Conservation (phyloP, 2,113 vertebrate genomes). For the Cranoglanis bouderius region DNA sequence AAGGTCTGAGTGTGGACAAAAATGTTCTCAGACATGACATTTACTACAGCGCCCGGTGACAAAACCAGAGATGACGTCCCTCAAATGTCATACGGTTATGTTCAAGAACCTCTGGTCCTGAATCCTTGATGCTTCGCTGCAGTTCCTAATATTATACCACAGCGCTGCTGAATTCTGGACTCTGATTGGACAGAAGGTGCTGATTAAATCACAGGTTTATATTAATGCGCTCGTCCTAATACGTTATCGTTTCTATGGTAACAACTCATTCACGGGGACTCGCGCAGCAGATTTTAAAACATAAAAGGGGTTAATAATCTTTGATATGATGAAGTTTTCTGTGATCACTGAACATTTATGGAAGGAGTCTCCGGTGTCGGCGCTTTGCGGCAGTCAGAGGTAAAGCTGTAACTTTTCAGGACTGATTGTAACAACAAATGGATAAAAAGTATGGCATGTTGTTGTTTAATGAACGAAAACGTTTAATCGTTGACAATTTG, state of each 20-base stretch:
- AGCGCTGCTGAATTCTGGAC: not conserved
- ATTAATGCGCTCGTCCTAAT: not conserved
- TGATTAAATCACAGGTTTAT: not conserved
- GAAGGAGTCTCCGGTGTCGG: not conserved
- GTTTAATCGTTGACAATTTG: not conserved
- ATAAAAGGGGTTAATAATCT: too few species aligned
- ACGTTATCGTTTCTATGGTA: too few species aligned
- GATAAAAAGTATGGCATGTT: not conserved
- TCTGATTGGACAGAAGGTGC: slow-evolving; percentile 6
- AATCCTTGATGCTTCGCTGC: too few species aligned
- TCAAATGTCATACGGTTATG: slow-evolving; percentile 8
- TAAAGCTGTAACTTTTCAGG: not conserved
- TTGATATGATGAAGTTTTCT: not conserved
- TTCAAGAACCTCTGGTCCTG: not conserved
- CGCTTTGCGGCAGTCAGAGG: not conserved
- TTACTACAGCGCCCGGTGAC: not conserved
- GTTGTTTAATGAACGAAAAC: too few species aligned
- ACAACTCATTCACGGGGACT: not conserved
- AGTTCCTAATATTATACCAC: not conserved
- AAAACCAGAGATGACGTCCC: not conserved
- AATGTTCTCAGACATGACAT: slow-evolving; percentile 18
- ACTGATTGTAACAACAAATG: not conserved
- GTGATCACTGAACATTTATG: not conserved
- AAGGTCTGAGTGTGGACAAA: not conserved
- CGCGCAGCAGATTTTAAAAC: too few species aligned